Conservation (phyloP, 1,140 invertebrate species). For the Drosophila virilis region DNA sequence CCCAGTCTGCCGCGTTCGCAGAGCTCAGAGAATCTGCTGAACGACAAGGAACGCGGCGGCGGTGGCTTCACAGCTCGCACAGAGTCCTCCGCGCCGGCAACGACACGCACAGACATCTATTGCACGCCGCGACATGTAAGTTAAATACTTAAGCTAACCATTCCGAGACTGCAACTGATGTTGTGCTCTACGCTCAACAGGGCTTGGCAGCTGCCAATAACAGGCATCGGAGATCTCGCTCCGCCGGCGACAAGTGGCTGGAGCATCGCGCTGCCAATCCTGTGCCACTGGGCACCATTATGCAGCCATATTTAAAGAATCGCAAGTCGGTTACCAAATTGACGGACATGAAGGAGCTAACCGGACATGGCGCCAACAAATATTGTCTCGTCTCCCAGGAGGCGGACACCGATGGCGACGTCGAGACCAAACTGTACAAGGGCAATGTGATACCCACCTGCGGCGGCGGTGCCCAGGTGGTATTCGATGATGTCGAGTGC, state of each 20-base stretch:
- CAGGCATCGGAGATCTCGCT: conserved; percentile 91
- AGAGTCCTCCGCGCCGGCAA: conserved; percentile 55
- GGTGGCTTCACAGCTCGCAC: conserved; percentile 54
- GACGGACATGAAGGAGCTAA: conserved; percentile 89
- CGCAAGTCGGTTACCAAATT: conserved; percentile 94
- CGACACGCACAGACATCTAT: conserved; percentile 68
- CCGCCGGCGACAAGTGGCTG: conserved; percentile 93
- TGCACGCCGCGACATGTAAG: conserved; percentile 71
- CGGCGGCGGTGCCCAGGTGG: conserved; percentile 96
- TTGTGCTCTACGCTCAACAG: conserved; percentile 53
- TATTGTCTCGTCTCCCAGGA: conserved; percentile 97
- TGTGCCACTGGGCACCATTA: conserved; percentile 91
- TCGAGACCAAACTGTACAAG: conserved; percentile 97
- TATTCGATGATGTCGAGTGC: conserved; percentile 97
- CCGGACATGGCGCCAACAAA: conserved; percentile 90
- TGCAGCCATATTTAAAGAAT: conserved; percentile 93
- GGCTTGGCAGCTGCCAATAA: conserved; percentile 89
- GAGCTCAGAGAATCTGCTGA: conserved; percentile 72
- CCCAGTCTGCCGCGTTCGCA: conserved; percentile 69
- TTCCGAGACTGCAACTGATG: background rate
- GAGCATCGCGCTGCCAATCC: conserved; percentile 93
- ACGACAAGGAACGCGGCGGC: conserved; percentile 56
- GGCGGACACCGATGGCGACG: conserved; percentile 94
- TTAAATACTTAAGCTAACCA: background rate
- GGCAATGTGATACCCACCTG: conserved; percentile 96